Evolutionary conservation across 2,888 invertebrate genomes (phyloP), one percentile per base, ranked within the genome.

Genomic region (Drosophila prolongata): DNA sequence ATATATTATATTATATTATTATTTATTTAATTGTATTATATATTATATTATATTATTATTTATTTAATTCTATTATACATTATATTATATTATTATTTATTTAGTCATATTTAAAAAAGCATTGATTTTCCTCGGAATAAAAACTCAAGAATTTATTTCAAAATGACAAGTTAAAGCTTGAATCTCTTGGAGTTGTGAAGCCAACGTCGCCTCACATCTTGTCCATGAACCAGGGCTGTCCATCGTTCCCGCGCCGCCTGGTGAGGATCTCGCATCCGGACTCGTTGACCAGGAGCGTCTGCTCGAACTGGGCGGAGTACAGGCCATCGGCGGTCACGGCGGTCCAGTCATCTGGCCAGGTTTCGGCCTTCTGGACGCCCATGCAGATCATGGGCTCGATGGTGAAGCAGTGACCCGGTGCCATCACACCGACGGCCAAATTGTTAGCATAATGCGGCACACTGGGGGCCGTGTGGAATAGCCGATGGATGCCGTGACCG

Each of bases 321-420:
- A 96, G 95, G 0, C 99, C 99, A 91, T 99, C 98, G 9, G 95
- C 95, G 0, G 99, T 99, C 19, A 98, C 99, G 0, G 98, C 98
- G 0, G 99, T 99, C 99, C 99, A 99, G 91, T 98, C 96, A 91
- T 99, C 99, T 0, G 99, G 99, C 99, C 98, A 98, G 91, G 96
- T 96, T 87, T 96, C 96, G 87, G 98, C 98, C 46, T 96, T 94
- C 96, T 98, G 98, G 0, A 96, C 95, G 3, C 97, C 98, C 92
- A 97, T 96, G 35, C 98, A 98, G 91, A 99, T 99, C 99, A 99
- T 99, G 0, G 99, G 99, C 92, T 99, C 99, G 78, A 99, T 99
- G 1, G 99, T 99, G 92, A 99, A 99, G 84, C 96, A 95, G 90
- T 99, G 98, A 0, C 99, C 99, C 0, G 98, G 95, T 92, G 98